phyloP scores from a whole-genome alignment of 2,113 vertebrate genomes.

The Colinus virginianus region DNA sequence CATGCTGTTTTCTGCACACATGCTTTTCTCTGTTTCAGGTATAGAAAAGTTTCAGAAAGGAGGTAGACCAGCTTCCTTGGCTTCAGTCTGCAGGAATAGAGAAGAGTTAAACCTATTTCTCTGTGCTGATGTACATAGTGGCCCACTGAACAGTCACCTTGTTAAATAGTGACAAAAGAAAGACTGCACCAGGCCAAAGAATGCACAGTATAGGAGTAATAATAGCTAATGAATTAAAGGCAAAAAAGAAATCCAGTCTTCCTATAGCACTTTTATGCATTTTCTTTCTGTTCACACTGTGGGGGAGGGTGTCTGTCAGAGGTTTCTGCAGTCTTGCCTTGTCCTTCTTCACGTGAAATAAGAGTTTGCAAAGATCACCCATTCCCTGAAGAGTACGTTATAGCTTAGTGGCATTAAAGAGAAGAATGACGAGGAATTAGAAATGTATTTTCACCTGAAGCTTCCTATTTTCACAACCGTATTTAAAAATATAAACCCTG shows the following conservation, averaged over 20 bases:
- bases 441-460: slow-evolving; percentile 13
- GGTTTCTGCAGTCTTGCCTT: neutral
- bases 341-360: neutral
- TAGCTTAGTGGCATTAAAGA: neutral
- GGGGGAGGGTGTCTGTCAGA: rapidly evolving
- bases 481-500: slow-evolving; percentile 43
- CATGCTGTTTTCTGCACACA: neutral
- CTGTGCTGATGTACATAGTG: neutral
- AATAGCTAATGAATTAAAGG: neutral
- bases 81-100: neutral
- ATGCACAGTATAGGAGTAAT: neutral
- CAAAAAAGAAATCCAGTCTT: neutral
- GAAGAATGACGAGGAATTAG: slow-evolving; percentile 15
- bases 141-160: neutral
- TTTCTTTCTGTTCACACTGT: neutral
- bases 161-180: neutral
- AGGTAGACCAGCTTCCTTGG: neutral
- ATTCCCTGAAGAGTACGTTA: neutral
- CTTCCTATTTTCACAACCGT: neutral
- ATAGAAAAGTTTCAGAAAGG: neutral
- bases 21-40: neutral
- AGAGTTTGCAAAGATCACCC: neutral
- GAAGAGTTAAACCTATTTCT: neutral
- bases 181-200: neutral
- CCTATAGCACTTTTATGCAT: neutral